Base-by-base conservation (phyloP, 2,888 invertebrate species). In the Colletes collaris region DNA sequence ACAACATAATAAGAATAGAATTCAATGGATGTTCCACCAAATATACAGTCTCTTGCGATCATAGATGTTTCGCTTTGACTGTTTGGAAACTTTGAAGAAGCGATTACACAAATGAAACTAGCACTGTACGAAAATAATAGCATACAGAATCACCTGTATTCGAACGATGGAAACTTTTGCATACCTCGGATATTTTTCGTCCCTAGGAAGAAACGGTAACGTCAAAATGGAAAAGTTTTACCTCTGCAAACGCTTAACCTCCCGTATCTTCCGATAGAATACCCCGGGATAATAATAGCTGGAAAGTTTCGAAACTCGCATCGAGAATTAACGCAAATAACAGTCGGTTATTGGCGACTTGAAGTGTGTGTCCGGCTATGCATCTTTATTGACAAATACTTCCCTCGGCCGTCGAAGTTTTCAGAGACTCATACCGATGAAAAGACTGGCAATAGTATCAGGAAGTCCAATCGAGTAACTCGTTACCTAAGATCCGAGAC, bases 391-490 rank as follows among this genome's bases (percentile, higher is more conserved):
- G 87, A 83, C 87, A 77, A 81, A 83, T 84, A 84, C 79, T 82
- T 84, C 76, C 59, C 27, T 10, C 62, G 46, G 49, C 46, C 19
- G 2, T n/a, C 40, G 64, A 85, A 87, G 65, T 87, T 84, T 55
- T 44, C 58, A 37, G 53, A 72, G 74, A 81, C 77, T 81, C 75
- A 66, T 79, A 60, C 58, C 65, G 62, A 68, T 55, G 35, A 58
- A 67, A 76, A 73, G 40, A 46, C 50, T 56, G 70, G 77, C 56
- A 76, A 79, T 80, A 82, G 79, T 83, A 85, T 82, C 78, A 76
- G 75, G 59, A 84, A 85, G 80, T 82, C 68, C 86, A 86, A 85
- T 86, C 75, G 81, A 75, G 76, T 79, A 74, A 84, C 85, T 87
- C 87, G 82, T 86, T 86, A 81, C 73, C 81, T 68, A 80, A 86